phyloP scores from a whole-genome alignment of 2,888 invertebrate species.

The Lasioglossum pauxillum region DNA sequence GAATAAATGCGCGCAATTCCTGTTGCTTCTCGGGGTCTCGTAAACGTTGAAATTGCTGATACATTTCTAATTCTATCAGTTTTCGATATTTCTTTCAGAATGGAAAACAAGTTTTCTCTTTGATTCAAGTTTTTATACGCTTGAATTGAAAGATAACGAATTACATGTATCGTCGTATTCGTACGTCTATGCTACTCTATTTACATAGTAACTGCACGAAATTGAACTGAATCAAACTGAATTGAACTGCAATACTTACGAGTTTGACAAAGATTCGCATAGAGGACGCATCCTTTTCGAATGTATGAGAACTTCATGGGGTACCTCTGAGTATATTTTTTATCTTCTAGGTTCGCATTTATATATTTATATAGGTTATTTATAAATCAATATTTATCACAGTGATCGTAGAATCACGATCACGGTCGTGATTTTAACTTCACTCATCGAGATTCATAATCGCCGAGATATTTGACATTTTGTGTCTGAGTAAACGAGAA shows the following conservation, averaged over 20 bases:
- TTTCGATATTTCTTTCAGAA: neutral
- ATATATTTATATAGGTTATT: too few relatives aligned
- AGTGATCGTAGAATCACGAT: too few relatives aligned
- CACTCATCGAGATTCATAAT: too few relatives aligned
- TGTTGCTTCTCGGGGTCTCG: neutral
- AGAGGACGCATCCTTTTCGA: neutral
- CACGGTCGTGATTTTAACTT: too few relatives aligned
- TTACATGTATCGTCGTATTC: neutral
- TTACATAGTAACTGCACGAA: too few relatives aligned
- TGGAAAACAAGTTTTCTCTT: neutral
- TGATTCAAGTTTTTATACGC: neutral
- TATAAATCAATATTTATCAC: too few relatives aligned
- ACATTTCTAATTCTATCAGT: conserved; percentile 20
- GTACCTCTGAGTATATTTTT: neutral
- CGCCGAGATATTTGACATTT: too few relatives aligned
- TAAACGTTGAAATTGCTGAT: conserved; percentile 18
- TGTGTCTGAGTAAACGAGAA: too few relatives aligned
- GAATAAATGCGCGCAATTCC: conserved; percentile 34
- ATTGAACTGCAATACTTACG: too few relatives aligned
- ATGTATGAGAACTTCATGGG: neutral
- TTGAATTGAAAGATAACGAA: neutral
- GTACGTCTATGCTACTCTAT: too few relatives aligned
- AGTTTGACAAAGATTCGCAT: neutral
- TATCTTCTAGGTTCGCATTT: too few relatives aligned
- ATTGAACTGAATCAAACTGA: too few relatives aligned